Evolutionary conservation across 1,140 invertebrate genomes (phyloP), one percentile per base, ranked within the genome.

Genomic region (Bombus balteatus): DNA sequence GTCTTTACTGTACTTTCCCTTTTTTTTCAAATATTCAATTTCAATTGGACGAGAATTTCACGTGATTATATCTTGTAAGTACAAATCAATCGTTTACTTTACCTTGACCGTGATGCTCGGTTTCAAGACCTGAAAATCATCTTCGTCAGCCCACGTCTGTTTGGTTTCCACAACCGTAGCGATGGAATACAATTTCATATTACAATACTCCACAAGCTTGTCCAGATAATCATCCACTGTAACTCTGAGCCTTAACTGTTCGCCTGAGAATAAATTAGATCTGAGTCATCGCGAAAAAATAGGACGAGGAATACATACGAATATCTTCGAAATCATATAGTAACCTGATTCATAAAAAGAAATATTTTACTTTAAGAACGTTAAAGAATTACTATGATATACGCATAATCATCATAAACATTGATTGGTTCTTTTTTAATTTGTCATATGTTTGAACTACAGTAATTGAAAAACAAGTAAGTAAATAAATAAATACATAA

Each of bases 161-260:
- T 96, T 96, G 9, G 97, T 98, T 92, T 98, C 97, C 72, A 96
- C 94, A 0, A 98, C 97, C 10, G 96, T 96, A 57, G 96, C 97
- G 91, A 97, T 96, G 12, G 96, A 96, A 47, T 96, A 96, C 71
- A 97, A 95, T 93, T 97, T 97, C 96, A 98, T 96, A 92, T 97
- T 97, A 87, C 96, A 96, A 91, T 97, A 97, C 89, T 98, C 97
- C 9, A 97, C 97, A 83, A 98, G 91, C 92, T 97, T 97, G 15
- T 96, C 96, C 75, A 97, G 91, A 92, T 98, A 98, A 72, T 97
- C 97, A 25, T 97, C 96, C 0, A 96, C 93, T 15, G 94, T 94
- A 3, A 97, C 96, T 4, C 92, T 92, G 47, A 97, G 94, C 86
- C 95, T 95, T 3, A 97, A 93, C 87, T 96, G 94, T 94, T 97